phyloP scores from a whole-genome alignment of 2,113 vertebrate genomes.

The Anhinga anhinga region DNA sequence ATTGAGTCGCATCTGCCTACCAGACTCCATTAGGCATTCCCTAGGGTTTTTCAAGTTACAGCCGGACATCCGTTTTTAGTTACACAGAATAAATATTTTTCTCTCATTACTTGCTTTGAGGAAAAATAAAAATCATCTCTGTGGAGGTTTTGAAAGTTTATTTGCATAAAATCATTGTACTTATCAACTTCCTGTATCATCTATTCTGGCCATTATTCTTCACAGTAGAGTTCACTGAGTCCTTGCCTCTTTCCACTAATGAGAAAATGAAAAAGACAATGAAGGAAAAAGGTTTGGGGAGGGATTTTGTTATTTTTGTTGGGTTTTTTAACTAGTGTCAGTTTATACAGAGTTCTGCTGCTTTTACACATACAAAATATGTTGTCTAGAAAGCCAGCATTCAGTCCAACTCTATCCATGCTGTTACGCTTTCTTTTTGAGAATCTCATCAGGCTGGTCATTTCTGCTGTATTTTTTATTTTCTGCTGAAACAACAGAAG shows the following conservation, averaged over 20 bases:
- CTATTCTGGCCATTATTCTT: background rate
- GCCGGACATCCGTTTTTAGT: background rate
- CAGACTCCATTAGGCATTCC: background rate
- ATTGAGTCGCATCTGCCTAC: fast-evolving
- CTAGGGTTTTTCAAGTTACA: background rate
- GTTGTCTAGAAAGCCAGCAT: background rate
- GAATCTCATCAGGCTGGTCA: background rate
- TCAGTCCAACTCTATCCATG: background rate
- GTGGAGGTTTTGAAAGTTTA: background rate
- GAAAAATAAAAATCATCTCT: background rate
- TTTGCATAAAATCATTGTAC: background rate
- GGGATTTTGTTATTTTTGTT: background rate
- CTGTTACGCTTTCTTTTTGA: fast-evolving
- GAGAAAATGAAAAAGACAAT: background rate
- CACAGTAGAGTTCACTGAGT: background rate
- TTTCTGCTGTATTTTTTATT: background rate
- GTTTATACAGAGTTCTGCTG: background rate
- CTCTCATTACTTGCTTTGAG: background rate
- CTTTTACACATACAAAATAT: background rate
- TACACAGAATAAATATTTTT: background rate
- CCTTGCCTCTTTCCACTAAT: background rate
- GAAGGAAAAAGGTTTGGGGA: background rate
- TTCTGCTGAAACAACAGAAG: background rate
- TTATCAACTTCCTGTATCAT: background rate
- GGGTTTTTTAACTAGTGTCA: background rate